A percentile compares a stretch with the other conserved stretches of the same genome.
These are phyloP conservation scores for Alligator sinensis DNA, from an alignment of 2,113 vertebrate genomes.

Conservation along the genomic window DNA sequence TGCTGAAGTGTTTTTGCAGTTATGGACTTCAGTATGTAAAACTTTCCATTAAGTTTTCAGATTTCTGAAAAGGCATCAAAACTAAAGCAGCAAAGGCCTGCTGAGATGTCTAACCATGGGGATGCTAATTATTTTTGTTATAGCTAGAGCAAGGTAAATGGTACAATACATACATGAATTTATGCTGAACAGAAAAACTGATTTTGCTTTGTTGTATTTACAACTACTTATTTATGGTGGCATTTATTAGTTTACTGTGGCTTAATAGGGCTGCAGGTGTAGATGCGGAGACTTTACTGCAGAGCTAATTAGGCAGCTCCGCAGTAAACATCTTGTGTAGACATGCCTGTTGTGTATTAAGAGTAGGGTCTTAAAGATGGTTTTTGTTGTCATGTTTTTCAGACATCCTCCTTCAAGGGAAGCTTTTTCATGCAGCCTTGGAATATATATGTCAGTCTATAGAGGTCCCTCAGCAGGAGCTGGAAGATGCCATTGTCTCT, in stretches of 20 bases:
- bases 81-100: neutral
- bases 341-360: neutral
- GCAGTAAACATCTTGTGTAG: neutral
- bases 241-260: too few relatives aligned
- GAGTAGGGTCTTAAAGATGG: neutral
- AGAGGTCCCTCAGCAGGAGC: constrained; percentile 14
- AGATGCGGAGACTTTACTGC: rapidly evolving
- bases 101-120: neutral
- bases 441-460: constrained; percentile 82
- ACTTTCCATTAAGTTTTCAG: neutral
- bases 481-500: constrained; percentile 31
- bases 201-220: neutral
- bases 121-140: neutral
- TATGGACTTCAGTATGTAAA: neutral
- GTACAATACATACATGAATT: rapidly evolving
- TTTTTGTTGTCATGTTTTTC: neutral
- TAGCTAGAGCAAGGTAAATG: neutral
- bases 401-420: constrained; percentile 92
- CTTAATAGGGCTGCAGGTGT: too few relatives aligned
- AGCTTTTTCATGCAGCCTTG: constrained; percentile 87
- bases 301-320: neutral
- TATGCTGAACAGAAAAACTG: neutral
- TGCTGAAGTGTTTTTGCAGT: neutral
- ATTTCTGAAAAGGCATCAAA: neutral
- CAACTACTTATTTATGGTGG: too few relatives aligned